Base-by-base conservation (phyloP, 2,113 vertebrate species). In the Hyla sarda region DNA sequence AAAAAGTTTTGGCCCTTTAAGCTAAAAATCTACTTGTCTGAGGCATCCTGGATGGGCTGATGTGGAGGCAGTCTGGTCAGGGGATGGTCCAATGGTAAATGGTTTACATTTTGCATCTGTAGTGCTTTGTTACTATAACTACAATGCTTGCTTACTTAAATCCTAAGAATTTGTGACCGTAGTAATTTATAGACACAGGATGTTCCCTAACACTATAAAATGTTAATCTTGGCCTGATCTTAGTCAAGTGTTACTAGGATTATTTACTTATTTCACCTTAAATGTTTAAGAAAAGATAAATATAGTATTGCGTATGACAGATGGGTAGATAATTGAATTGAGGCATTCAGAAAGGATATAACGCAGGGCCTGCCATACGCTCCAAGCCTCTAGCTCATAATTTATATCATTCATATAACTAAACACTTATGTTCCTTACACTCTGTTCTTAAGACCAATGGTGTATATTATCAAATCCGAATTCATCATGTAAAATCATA, bases 201-300 rank as follows among this genome's bases (percentile, higher is more conserved):
- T 83, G 82, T 83, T 83, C 81, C 67, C 82, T 19, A n/a, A 23
- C 28, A 50, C 50, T 28, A 58, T 45, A 19, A 71, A 58, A 58
- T 56, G 67, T 56, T 73, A 41, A 82, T 58, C 30, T 83, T 34
- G 50, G 47, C 23, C 54, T 41, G 65, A 23, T 56, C 67, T 83
- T 19, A 58, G 67, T 48, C 56, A 54, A 83, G 67, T 56, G 82
- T 72, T 50, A 37, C 13, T 72, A 74, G 32, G 34, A 73, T 73
- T 58, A 25, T 52, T 37, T 73, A 83, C 3, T 58, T 58, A 41
- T 69, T 82, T 71, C 28, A 34, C 16, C 21, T 50, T 54, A 37
- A 83, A 74, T 41, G 82, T 52, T 52, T 83, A 54, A 23, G 32
- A 34, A 41, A 73, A 83, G 82, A 73, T 56, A 58, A 41, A 79